phyloP scores from a whole-genome alignment of 2,888 invertebrate genomes.

The Molorchus minor region DNA sequence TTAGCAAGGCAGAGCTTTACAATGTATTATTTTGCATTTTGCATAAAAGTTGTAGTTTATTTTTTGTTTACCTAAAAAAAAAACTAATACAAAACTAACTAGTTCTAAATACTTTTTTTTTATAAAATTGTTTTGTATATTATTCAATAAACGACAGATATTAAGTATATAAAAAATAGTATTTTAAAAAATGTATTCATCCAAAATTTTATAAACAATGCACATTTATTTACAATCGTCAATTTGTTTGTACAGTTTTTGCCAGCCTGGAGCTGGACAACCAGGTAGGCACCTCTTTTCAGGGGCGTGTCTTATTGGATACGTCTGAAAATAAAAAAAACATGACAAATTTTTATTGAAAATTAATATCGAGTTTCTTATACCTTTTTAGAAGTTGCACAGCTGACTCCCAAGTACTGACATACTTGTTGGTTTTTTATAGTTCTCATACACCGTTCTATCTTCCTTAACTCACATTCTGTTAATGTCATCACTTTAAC shows the following conservation, averaged over 20 bases:
- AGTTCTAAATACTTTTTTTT: too few species aligned
- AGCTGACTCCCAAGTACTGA: slow-evolving; percentile 20
- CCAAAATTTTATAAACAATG: slow-evolving; percentile 22
- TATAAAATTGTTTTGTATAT: too few species aligned
- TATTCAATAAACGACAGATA: too few species aligned
- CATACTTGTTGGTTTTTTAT: slow-evolving; percentile 30
- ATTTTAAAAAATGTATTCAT: slow-evolving; percentile 21
- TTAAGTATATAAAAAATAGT: too few species aligned
- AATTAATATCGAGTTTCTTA: too few species aligned
- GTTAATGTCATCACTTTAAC: slow-evolving; percentile 35
- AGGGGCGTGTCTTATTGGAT: slow-evolving; percentile 44
- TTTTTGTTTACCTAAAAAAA: too few species aligned
- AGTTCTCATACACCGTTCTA: slow-evolving; percentile 36
- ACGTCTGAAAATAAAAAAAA: slow-evolving; percentile 31
- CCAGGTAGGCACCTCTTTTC: slow-evolving; percentile 44
- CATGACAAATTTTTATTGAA: background rate
- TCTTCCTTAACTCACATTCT: slow-evolving; percentile 37
- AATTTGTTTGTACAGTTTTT: slow-evolving; percentile 27
- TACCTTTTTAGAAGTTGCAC: background rate
- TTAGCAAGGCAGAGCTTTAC: too few species aligned
- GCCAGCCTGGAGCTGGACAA: slow-evolving; percentile 38
- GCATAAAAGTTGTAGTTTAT: too few species aligned
- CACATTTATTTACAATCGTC: slow-evolving; percentile 8
- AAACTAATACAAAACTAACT: too few species aligned
- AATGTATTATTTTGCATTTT: too few species aligned